Evolutionary conservation across 2,888 invertebrate species (phyloP).

Genomic region (Marronus borbonicus): DNA sequence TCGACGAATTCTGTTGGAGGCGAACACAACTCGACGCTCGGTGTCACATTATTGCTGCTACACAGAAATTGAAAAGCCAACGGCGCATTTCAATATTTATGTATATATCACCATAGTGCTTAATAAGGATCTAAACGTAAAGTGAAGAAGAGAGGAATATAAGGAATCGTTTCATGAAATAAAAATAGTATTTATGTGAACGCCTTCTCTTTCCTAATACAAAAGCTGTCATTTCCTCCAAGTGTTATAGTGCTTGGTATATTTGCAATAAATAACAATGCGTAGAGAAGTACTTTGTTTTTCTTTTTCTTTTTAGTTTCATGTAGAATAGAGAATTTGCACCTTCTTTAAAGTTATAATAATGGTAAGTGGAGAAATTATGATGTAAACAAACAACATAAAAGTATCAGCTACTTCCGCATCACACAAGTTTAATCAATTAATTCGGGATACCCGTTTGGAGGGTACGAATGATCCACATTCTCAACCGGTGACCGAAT

Average conservation of each 20-base stretch:
- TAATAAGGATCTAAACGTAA: constrained; percentile 41
- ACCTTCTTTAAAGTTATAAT: too few relatives aligned
- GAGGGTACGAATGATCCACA: too few relatives aligned
- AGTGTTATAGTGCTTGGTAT: neutral
- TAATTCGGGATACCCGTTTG: too few relatives aligned
- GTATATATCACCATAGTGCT: constrained; percentile 36
- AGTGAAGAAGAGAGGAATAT: constrained; percentile 16
- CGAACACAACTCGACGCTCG: constrained; percentile 59
- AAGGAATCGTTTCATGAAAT: constrained; percentile 17
- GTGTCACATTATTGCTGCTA: constrained; percentile 67
- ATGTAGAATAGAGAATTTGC: too few relatives aligned
- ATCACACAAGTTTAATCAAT: too few relatives aligned
- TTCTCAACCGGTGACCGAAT: too few relatives aligned
- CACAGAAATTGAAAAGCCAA: constrained; percentile 68
- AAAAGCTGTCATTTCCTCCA: neutral
- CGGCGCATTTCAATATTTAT: constrained; percentile 66
- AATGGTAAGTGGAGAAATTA: too few relatives aligned
- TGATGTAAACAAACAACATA: too few relatives aligned
- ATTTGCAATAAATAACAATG: neutral
- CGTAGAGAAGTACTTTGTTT: neutral
- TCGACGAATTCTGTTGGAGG: constrained; percentile 62
- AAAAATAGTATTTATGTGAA: constrained; percentile 32
- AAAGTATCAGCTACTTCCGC: too few relatives aligned
- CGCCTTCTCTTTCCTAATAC: neutral
- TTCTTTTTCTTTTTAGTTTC: neutral